phyloP scores from a whole-genome alignment of 1,140 invertebrate species.

The Helicoverpa armigera region DNA sequence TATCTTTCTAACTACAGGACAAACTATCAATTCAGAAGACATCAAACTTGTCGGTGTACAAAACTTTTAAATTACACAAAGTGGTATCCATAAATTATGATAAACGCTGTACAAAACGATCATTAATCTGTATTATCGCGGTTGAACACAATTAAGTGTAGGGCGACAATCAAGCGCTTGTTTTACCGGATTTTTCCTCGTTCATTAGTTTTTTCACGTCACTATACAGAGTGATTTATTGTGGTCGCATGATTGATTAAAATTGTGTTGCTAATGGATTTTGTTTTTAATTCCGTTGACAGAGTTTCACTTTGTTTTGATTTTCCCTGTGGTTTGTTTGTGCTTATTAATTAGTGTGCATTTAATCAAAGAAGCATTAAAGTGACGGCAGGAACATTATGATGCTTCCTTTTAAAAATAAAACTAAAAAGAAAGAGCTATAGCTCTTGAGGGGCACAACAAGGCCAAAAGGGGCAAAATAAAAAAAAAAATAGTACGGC shows the following conservation, averaged over 20 bases:
- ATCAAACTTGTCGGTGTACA: constrained; percentile 9
- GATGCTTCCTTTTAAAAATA: background rate
- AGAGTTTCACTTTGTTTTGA: constrained; percentile 11
- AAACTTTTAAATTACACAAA: constrained; percentile 36
- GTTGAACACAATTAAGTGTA: constrained; percentile 58
- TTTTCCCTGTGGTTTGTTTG: background rate
- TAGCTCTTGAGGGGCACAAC: no score
- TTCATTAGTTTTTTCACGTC: constrained; percentile 25
- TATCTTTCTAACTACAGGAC: background rate
- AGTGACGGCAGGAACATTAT: background rate
- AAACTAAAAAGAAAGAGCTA: no score
- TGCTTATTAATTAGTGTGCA: background rate
- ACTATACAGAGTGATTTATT: constrained; percentile 36
- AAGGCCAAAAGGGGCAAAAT: no score
- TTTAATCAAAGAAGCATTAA: background rate
- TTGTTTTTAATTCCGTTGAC: constrained; percentile 27
- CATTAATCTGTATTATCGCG: constrained; percentile 61
- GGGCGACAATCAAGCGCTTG: constrained; percentile 48
- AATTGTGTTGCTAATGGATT: constrained; percentile 26
- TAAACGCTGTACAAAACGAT: constrained; percentile 45
- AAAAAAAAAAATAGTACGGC: no score
- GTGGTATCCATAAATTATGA: constrained; percentile 46
- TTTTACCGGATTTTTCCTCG: constrained; percentile 42
- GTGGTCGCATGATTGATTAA: constrained; percentile 27
- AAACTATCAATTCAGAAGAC: constrained; percentile 22